Evolutionary conservation across 2,113 vertebrate species (phyloP).

Genomic region (Pristiophorus japonicus): DNA sequence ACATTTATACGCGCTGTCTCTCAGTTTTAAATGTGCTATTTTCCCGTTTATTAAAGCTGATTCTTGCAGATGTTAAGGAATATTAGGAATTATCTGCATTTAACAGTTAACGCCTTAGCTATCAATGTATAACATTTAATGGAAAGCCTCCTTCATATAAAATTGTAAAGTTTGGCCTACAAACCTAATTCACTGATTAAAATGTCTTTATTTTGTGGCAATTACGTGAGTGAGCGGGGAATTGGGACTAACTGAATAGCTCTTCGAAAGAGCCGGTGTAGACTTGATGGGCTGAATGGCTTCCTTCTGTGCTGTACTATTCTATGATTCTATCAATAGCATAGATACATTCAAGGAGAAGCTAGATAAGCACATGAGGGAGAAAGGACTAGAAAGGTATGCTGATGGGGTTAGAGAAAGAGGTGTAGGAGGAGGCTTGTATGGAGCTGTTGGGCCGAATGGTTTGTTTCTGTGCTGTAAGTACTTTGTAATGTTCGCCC

Average conservation of each 20-base stretch:
- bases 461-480: background rate
- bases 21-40: background rate
- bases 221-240: background rate
- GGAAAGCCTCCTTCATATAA: background rate
- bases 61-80: too few species aligned
- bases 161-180: background rate
- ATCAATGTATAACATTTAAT: background rate
- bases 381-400: background rate
- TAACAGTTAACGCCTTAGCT: background rate
- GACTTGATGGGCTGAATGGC: too few species aligned
- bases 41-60: background rate
- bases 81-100: background rate
- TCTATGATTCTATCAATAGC: too few species aligned
- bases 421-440: background rate
- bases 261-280: too few species aligned
- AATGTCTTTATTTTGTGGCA: background rate
- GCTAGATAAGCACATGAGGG: background rate
- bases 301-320: too few species aligned
- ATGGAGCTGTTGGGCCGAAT: background rate
- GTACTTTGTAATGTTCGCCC: background rate
- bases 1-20: background rate
- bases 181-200: background rate
- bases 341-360: too few species aligned
- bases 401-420: background rate
- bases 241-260: too few species aligned